Base-by-base conservation (phyloP, 1,140 invertebrate genomes). In the Drosophila lacteicornis region DNA sequence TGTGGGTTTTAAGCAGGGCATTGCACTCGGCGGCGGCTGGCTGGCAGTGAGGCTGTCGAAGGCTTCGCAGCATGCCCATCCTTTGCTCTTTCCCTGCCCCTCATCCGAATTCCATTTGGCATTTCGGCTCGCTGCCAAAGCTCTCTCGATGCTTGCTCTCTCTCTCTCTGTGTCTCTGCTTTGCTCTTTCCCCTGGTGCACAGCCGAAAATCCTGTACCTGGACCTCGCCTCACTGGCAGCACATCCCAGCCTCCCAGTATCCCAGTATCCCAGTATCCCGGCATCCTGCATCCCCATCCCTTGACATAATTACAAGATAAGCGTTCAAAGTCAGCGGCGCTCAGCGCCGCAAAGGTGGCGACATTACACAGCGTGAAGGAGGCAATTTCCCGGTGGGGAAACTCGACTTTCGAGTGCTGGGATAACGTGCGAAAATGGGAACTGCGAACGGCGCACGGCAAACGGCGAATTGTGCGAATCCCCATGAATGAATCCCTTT, bases 1-100 rank as follows among this genome's bases (percentile, higher is more conserved):
- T 61, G 61, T 70, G 67, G 38, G 63, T 60, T 73, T 80, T 90
- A 88, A 91, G 83, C 83, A 91, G 88, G 88, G 88, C 88, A 91
- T 91, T 91, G 88, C 88, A 91, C 88, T 88, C 88, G 50, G 51
- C 33, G 33, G 51, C 51, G 33, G 33, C 17, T 42, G 40, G 19
- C 17, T 45, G 40, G 17, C 61, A 50, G 61, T 63, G 36, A 55
- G 50, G 49, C 62, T 65, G 47, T 50, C 45, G 66, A 65, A 66
- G 66, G 53, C 57, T 70, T 82, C 74, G 57, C 67, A 82, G 53
- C 53, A 40, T 25, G 65, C 59, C 61, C 66, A 75, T 70, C 57
- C 53, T 43, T 67, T 27, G 43, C 33, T 36, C 33, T 11, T 36
- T 11, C 33, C 33, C 33, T 36, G 22, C 33, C 25, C 27, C 47